Conservation (phyloP, 2,888 invertebrate genomes). For the Drosophila atripex region DNA sequence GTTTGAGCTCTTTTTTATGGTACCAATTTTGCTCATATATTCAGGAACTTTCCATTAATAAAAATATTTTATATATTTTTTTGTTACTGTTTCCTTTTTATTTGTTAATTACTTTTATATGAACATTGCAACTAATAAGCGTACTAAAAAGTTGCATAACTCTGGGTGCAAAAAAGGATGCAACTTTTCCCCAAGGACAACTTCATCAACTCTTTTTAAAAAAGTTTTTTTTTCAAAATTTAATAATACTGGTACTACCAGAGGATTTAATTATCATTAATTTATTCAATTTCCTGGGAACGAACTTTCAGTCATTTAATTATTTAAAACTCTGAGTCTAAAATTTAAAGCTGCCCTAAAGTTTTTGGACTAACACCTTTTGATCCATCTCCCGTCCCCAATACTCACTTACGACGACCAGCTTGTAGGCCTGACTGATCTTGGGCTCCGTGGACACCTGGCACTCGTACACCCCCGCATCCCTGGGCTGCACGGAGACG, state of each 20-base stretch:
- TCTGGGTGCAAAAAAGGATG: background rate
- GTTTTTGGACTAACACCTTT: too few species aligned
- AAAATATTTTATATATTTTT: background rate
- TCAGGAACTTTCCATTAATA: too few species aligned
- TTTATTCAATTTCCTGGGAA: too few species aligned
- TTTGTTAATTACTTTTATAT: background rate
- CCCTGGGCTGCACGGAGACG: conserved; percentile 88
- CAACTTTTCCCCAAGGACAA: background rate
- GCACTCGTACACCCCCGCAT: conserved; percentile 90
- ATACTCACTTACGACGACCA: conserved; percentile 89
- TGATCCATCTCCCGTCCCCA: too few species aligned
- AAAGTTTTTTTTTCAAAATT: background rate
- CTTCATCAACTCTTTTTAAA: background rate
- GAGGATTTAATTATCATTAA: too few species aligned
- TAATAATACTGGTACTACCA: too few species aligned
- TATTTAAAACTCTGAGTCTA: too few species aligned
- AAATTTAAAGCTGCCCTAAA: too few species aligned
- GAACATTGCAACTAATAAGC: background rate
- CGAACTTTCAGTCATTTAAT: too few species aligned
- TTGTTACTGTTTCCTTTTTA: background rate
- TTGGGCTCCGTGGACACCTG: conserved; percentile 92
- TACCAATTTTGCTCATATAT: too few species aligned
- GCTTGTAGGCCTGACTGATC: conserved; percentile 89
- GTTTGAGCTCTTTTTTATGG: too few species aligned
- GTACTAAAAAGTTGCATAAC: background rate